A percentile compares a stretch with the other conserved stretches of the same genome.
Evolutionary conservation across 53 echinoderm and acorn worm species (phyloP).

Genomic region (Glandiceps talaboti): DNA sequence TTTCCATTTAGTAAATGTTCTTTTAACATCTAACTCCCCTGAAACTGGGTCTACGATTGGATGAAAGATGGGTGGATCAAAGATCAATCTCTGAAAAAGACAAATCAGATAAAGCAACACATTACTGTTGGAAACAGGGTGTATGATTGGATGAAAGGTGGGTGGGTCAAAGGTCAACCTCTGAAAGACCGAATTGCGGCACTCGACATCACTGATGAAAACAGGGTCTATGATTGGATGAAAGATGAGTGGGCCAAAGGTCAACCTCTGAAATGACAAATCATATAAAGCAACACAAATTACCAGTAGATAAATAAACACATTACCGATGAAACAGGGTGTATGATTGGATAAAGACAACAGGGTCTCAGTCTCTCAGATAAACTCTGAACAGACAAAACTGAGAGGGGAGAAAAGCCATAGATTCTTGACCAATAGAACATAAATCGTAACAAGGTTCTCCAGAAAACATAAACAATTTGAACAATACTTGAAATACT

Average conservation of each 20-base stretch:
- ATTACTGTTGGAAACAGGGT: too few relatives aligned
- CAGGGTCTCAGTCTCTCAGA: too few relatives aligned
- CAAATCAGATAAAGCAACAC: not conserved
- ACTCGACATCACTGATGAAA: too few relatives aligned
- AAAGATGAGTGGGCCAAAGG: constrained; percentile 72
- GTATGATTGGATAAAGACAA: too few relatives aligned
- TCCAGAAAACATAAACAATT: too few relatives aligned
- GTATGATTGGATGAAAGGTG: too few relatives aligned
- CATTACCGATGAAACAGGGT: too few relatives aligned
- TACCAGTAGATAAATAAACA: too few relatives aligned
- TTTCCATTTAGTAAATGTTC: constrained; percentile 85
- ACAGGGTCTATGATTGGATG: constrained; percentile 75
- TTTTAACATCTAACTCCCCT: constrained; percentile 72
- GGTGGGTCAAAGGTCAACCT: constrained; percentile 71
- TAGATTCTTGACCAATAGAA: not conserved
- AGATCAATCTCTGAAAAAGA: constrained; percentile 50
- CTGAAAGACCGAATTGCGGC: constrained; percentile 27
- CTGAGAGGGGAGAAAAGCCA: not conserved
- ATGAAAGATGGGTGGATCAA: constrained; percentile 79
- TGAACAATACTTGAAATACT: too few relatives aligned
- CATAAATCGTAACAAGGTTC: too few relatives aligned
- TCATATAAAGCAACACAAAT: not conserved
- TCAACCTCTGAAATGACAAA: constrained; percentile 37
- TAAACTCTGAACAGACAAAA: not conserved
- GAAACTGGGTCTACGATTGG: constrained; percentile 67